Evolutionary conservation across 2,797 vertebrate genomes (phyloP), one percentile per base, ranked within the genome.

Genomic region (Acridotheres tristis): DNA sequence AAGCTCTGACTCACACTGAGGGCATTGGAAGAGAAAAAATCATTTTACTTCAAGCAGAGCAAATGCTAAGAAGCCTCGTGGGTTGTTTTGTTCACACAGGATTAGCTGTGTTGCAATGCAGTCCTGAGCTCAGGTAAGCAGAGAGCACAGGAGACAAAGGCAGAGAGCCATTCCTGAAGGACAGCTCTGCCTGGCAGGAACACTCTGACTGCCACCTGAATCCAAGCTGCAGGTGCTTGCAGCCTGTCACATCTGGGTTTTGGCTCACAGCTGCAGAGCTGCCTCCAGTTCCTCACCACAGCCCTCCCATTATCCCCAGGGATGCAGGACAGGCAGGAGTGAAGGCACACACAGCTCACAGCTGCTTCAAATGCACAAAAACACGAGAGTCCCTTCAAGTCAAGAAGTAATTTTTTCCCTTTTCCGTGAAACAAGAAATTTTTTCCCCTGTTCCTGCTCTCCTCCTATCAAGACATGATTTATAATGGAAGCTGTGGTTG

Each of bases 1-100:
- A 87, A 83, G 86, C 81, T 45, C 81, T 94, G 95, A 96, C 87
- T 97, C 93, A 96, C 51, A 92, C 79, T 53, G 29, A 89, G 68
- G 51, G 30, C 61, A 54, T 2, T 65, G 63, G 67, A 74, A 94
- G 84, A 54, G 58, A 79, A 89, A 81, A 89, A 74, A 92, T 51
- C 26, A 13, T 85, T 84, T 90, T 25, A 22, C 47, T 90, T 91
- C 10, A 68, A 81, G 17, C 50, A 75, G 65, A 83, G 72, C 54
- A 61, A 87, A 88, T 9, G 30, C 26, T 62, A 40, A 83, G 85
- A n/a, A 93, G 83, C 79, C 76, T 54, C 1, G 8, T 16, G 74
- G 53, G 81, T 30, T 73, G 75, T 53, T 95, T 34, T 45, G 86
- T 18, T 94, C 80, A 4, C 59, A n/a, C 1, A 53, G 59, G 74